Evolutionary conservation across 2,888 invertebrate species (phyloP), one percentile per base, ranked within the genome.

Genomic region (Stegophylla sp.): DNA sequence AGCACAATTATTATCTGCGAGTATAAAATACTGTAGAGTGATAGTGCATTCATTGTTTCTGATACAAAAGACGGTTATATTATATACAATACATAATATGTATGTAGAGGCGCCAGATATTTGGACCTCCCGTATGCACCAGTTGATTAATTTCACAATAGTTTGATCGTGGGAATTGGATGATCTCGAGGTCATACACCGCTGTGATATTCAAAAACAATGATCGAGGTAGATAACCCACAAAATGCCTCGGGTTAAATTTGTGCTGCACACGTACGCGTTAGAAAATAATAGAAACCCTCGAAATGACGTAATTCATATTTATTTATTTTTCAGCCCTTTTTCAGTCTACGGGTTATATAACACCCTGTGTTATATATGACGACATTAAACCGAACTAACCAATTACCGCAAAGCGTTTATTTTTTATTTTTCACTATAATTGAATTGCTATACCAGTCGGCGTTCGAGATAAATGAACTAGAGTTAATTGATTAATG

Each of bases 221-320:
- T 61, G 59, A 48, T 48, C 48, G 79, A 79, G 79, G 79, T 69
- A 34, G 45, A 79, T 79, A 61, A 79, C 79, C 59, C 45, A 23
- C 28, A 48, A 77, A 59, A 9, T 45, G 59, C 77, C 77, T 69
- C 43, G 59, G 45, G 77, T 41, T 9, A 26, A 17, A 20, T 74
- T n/a, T 20, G 15, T 53, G 7, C 10, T 13, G 9, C 23, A 26
- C n/a, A n/a, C n/a, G n/a, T n/a, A 5, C 26, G 45, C 20, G 51
- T 23, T n/a, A 9, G 51, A 56, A 28, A 43, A 12, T 23, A 76
- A 56, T 20, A 56, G 20, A 34, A 56, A 77, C 17, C 15, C 15
- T 1, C 3, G 26, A 23, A 26, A 17, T 51, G 17, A 51, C 2
- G 26, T 34, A 28, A 9, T n/a, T n/a, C n/a, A n/a, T n/a, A n/a